Base-by-base conservation (phyloP, 2,113 vertebrate genomes). In the Nanorana parkeri region DNA sequence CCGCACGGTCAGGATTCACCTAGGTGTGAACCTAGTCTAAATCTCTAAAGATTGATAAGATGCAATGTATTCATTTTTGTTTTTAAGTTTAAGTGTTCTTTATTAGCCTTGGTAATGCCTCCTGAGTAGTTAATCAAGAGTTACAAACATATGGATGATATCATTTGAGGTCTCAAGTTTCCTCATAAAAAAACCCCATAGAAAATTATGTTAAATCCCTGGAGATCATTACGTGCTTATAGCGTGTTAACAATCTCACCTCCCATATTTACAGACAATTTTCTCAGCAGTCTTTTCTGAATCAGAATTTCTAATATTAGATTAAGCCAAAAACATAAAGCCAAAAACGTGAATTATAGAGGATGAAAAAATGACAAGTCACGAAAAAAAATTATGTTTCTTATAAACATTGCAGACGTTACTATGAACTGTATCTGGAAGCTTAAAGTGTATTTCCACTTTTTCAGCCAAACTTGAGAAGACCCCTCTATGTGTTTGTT, bases 241-340 rank as follows among this genome's bases (percentile, higher is more conserved):
- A 55, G 75, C 16, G 16, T 17, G 28, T 41, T 77, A 51, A 51
- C 8, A 23, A 0, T 36, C 21, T 60, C 20, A 55, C 23, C 54
- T 60, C 71, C 54, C 71, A 74, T 60, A 36, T 58, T 74, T 74
- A 74, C 24, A 60, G 71, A 74, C 28, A 56, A 58, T 74, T 74
- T 41, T 36, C 55, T 60, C 55, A 20, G 52, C 56, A 52, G n/a
- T 26, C 19, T 8, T 74, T 29, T 19, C 21, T 74, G 71, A 74
- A 60, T 58, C 71, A 74, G 71, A 29, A 21, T n/a, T 23, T 13
- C 11, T 60, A 21, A 32, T 74, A 74, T 36, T 10, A 58, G 28
- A 20, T 28, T 56, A 4, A 29, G 11, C 10, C 16, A 56, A 72
- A 54, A 56, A 29, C 23, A 3, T 23, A 21, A 20, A n/a, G n/a